Evolutionary conservation across 2,888 invertebrate genomes (phyloP).

Genomic region (Watsonalla binaria): DNA sequence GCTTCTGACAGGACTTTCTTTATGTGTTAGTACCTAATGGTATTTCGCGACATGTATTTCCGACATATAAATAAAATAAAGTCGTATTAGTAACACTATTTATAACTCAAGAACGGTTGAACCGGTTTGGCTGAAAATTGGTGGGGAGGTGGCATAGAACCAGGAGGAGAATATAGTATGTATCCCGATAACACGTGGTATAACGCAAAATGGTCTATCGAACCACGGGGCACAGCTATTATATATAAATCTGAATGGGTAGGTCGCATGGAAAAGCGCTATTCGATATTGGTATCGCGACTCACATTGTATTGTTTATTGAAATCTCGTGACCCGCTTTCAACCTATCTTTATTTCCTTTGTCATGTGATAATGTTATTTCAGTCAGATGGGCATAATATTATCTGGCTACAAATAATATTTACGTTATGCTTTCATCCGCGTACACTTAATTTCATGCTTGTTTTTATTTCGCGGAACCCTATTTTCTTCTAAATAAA

Average conservation of each 20-base stretch:
- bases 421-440: not conserved
- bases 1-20: too few species aligned
- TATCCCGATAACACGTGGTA: too few species aligned
- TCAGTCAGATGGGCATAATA: not conserved
- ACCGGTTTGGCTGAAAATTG: too few species aligned
- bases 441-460: too few species aligned
- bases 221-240: conserved; percentile 5
- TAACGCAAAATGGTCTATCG: too few species aligned
- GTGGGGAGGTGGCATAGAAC: too few species aligned
- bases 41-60: conserved; percentile 1
- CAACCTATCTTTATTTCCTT: not conserved
- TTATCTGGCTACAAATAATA: not conserved
- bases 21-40: not conserved
- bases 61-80: too few species aligned
- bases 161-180: too few species aligned
- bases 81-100: too few species aligned
- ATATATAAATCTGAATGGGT: conserved; percentile 4
- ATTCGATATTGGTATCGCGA: conserved; percentile 24
- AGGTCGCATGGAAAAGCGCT: conserved; percentile 12
- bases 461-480: too few species aligned
- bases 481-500: too few species aligned
- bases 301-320: conserved; percentile 15
- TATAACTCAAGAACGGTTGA: too few species aligned
- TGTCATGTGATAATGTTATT: not conserved
- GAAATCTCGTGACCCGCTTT: not conserved